Conservation (phyloP, 1,140 invertebrate species). For the Euwallacea fornicatus region DNA sequence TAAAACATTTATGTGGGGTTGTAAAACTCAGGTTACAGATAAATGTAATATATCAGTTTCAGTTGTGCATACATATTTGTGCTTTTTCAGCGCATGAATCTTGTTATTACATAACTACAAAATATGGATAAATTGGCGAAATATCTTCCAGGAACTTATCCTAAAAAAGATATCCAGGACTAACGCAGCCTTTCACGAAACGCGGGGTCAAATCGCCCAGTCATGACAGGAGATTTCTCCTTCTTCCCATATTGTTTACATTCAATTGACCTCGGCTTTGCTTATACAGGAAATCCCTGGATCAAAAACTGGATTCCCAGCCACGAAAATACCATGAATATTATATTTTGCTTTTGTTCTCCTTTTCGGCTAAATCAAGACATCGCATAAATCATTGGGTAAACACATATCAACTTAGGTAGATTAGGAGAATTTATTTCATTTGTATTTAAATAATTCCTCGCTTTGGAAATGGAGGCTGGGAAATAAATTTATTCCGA, state of each 20-base stretch:
- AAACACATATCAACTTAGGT: slow-evolving; percentile 14
- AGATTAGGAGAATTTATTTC: slow-evolving; percentile 31
- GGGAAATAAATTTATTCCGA: slow-evolving; percentile 23
- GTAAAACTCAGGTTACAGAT: background rate
- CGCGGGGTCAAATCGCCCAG: background rate
- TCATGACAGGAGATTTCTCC: slow-evolving; percentile 7
- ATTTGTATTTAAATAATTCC: slow-evolving; percentile 29
- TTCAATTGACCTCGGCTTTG: slow-evolving; percentile 4
- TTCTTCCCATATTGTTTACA: slow-evolving; percentile 8
- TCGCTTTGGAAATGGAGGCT: slow-evolving; percentile 18
- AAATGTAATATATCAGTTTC: background rate
- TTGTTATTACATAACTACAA: no score
- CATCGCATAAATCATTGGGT: slow-evolving; percentile 11
- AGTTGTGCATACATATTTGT: no score
- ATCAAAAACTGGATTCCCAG: background rate
- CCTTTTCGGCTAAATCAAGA: background rate
- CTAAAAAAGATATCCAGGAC: no score
- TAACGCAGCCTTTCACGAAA: slow-evolving; percentile 1
- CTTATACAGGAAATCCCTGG: background rate
- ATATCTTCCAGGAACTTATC: no score
- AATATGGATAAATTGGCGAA: no score
- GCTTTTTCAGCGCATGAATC: no score
- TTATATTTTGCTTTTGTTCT: background rate
- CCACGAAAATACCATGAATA: background rate
- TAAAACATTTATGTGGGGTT: slow-evolving; percentile 24